Conservation (phyloP, 2,797 vertebrate species). For the Oreortyx pictus region DNA sequence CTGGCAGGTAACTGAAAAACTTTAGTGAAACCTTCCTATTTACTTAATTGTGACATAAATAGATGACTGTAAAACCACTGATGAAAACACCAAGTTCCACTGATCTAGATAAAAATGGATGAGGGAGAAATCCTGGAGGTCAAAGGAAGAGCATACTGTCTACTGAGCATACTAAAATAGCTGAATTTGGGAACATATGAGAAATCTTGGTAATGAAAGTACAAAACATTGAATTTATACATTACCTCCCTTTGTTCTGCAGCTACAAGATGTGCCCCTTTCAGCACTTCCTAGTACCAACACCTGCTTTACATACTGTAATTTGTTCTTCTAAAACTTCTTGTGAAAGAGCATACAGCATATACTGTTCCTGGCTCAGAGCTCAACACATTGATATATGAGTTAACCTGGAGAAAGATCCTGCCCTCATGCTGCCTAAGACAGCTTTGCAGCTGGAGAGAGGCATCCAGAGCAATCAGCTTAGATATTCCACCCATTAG, state of each 20-base stretch:
- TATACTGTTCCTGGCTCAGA: neutral
- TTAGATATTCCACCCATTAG: neutral
- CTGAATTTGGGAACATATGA: neutral
- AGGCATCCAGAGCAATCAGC: neutral
- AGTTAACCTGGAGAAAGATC: neutral
- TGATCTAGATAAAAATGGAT: neutral
- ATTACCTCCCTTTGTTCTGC: neutral
- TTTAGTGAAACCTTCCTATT: neutral
- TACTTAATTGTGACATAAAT: neutral
- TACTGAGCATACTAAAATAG: neutral
- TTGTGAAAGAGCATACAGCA: neutral
- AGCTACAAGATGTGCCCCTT: neutral
- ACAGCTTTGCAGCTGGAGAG: neutral
- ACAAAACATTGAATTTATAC: neutral
- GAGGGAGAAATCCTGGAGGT: neutral
- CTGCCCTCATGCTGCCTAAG: neutral
- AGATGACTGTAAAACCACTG: neutral
- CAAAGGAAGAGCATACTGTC: neutral
- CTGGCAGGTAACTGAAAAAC: neutral
- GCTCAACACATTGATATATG: neutral
- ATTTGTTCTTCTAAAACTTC: neutral
- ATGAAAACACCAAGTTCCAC: neutral
- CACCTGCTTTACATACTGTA: neutral
- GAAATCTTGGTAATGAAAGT: neutral
- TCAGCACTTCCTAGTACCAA: neutral